Base-by-base conservation (phyloP, 2,113 vertebrate species). In the Myrmecobius fasciatus region DNA sequence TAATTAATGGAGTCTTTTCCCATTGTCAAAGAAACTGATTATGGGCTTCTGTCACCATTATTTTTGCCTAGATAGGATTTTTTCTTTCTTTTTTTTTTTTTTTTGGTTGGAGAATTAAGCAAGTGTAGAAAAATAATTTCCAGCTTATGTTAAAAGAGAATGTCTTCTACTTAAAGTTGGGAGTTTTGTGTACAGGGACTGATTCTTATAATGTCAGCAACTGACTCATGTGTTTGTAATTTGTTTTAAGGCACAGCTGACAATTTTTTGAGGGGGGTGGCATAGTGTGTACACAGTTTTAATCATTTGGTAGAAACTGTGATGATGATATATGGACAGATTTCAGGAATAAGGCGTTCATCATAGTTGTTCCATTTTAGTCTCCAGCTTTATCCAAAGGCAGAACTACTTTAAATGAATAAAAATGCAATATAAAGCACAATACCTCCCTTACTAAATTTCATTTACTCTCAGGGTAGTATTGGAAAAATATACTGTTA, bases 211-310 rank as follows among this genome's bases (percentile, higher is more conserved):
- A 3, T 0, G 48, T 48, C 11, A n/a, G 17, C 51, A 43, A 5
- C 46, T n/a, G 17, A 60, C n/a, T 75, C 0, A 0, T 53, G 22
- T 43, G 51, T n/a, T 54, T 94, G 22, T 51, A 0, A 47, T 56
- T 91, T 20, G 1, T 67, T 1, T 91, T 89, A 36, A 3, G 11
- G n/a, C 88, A 47, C n/a, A 90, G 91, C 9, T 36, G 51, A 48
- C 52, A 28, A 28, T 92, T 43, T n/a, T 83, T 93, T 9, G 9
- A 3, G 91, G 92, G 90, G 43, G 93, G 14, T 83, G n/a, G 20
- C n/a, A 51, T 36, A 88, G 75, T 67, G 2, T 1, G 25, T 0
- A 0, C 0, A 0, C 53, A 14, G 9, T 26, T 47, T 2, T 0
- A 0, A 0, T 56, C 75, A 11, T 0, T 22, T 25, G 7, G 24